Conservation (phyloP, 2,113 vertebrate species). For the Brienomyrus longianalis region DNA sequence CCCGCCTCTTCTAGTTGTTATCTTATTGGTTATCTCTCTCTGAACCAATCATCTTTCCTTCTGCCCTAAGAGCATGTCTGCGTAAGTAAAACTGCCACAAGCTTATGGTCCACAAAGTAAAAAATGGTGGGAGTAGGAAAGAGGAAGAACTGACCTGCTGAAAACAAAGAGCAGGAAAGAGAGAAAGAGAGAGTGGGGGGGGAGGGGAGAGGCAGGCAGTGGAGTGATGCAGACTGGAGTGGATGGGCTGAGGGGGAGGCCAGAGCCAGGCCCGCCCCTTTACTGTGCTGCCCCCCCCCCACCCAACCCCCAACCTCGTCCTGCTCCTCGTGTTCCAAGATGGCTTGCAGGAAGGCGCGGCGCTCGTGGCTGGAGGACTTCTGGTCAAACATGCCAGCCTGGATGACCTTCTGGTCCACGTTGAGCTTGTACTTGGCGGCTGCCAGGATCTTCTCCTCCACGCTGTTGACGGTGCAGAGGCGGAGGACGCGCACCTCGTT, state of each 20-base stretch:
- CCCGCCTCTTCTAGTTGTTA: too few species aligned
- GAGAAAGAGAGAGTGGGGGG: not conserved
- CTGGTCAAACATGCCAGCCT: conserved; percentile 97
- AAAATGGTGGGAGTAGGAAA: not conserved
- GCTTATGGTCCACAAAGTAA: not conserved
- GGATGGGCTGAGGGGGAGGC: not conserved
- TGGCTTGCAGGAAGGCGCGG: conserved; percentile 78
- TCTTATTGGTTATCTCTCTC: too few species aligned
- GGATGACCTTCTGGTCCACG: conserved; percentile 94
- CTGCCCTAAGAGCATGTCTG: too few species aligned
- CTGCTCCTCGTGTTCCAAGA: conserved; percentile 74
- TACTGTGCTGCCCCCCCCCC: not conserved
- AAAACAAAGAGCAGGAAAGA: not conserved
- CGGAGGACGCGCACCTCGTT: conserved; percentile 71
- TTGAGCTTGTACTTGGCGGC: conserved; percentile 86
- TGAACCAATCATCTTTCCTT: too few species aligned
- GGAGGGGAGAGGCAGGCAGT: not conserved
- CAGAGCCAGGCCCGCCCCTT: not conserved
- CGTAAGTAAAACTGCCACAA: too few species aligned
- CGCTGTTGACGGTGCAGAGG: conserved; percentile 73
- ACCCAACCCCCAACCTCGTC: conserved; percentile 56
- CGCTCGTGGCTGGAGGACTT: conserved; percentile 95
- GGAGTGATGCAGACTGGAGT: not conserved
- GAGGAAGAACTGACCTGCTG: not conserved
- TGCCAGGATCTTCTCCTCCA: conserved; percentile 85